phyloP scores from a whole-genome alignment of 1,140 invertebrate species.

The Asobara japonica region DNA sequence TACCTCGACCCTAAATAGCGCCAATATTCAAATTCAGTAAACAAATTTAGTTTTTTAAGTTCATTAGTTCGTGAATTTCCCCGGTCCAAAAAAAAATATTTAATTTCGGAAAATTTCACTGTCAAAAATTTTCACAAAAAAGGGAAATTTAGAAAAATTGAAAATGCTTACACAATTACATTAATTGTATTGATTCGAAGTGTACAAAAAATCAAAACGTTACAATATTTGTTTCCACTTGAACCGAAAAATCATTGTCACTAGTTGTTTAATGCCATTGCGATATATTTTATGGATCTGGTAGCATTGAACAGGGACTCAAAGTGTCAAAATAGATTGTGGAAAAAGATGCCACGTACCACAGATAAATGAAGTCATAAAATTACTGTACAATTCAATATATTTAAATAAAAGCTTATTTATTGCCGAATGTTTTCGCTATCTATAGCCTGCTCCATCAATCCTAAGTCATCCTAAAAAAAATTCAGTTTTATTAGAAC shows the following conservation, averaged over 20 bases:
- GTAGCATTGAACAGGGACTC: constrained; percentile 32
- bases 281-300: constrained; percentile 4
- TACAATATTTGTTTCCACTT: background rate
- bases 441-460: too few species aligned
- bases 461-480: too few species aligned
- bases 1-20: constrained; percentile 14
- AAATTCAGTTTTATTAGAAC: too few species aligned
- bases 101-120: too few species aligned
- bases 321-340: constrained; percentile 41
- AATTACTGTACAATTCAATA: constrained; percentile 50
- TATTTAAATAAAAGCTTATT: constrained; percentile 61
- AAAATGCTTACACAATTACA: too few species aligned
- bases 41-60: too few species aligned
- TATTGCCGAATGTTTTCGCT: constrained; percentile 46
- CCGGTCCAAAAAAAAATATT: too few species aligned
- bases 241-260: background rate
- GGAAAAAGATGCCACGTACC: constrained; percentile 41
- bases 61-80: background rate
- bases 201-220: too few species aligned
- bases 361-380: background rate
- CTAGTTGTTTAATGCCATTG: background rate
- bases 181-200: too few species aligned
- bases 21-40: background rate
- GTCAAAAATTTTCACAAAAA: too few species aligned
- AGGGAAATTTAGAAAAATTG: too few species aligned